phyloP scores from a whole-genome alignment of 1,140 invertebrate species.

The Caenorhabditis latens region DNA sequence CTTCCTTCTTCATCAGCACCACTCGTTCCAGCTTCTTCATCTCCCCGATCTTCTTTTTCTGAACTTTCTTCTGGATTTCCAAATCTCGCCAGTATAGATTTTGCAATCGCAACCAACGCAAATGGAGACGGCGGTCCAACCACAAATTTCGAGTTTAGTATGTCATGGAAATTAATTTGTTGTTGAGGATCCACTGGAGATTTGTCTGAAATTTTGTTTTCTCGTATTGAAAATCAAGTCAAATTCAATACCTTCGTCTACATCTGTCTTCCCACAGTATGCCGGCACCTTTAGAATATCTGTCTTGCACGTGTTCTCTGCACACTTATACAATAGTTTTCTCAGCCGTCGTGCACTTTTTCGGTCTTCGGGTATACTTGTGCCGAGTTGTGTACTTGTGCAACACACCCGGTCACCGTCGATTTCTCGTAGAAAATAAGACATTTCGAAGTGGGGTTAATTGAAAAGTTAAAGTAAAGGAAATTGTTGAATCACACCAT shows the following conservation, averaged over 20 bases:
- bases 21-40: constrained; percentile 5
- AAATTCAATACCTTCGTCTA: background rate
- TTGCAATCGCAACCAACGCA: constrained; percentile 54
- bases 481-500: constrained; percentile 30
- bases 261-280: background rate
- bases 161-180: constrained; percentile 36
- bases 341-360: constrained; percentile 32
- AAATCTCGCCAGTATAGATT: constrained; percentile 27
- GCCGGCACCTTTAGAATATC: constrained; percentile 16
- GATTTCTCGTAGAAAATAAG: constrained; percentile 25
- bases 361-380: background rate
- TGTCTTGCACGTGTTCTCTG: constrained; percentile 38
- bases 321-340: constrained; percentile 24
- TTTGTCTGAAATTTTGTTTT: constrained; percentile 24
- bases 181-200: background rate
- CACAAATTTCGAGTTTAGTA: constrained; percentile 37
- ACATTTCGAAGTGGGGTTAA: constrained; percentile 7
- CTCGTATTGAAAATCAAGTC: too few relatives aligned
- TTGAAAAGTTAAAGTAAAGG: background rate
- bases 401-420: constrained; percentile 28
- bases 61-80: background rate
- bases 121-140: constrained; percentile 60
- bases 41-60: background rate
- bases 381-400: background rate
- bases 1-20: background rate